Percentiles rank a stretch among this genome's conserved stretches.
phyloP scores from a whole-genome alignment of 2,113 vertebrate genomes.

The Ascaphus truei region DNA sequence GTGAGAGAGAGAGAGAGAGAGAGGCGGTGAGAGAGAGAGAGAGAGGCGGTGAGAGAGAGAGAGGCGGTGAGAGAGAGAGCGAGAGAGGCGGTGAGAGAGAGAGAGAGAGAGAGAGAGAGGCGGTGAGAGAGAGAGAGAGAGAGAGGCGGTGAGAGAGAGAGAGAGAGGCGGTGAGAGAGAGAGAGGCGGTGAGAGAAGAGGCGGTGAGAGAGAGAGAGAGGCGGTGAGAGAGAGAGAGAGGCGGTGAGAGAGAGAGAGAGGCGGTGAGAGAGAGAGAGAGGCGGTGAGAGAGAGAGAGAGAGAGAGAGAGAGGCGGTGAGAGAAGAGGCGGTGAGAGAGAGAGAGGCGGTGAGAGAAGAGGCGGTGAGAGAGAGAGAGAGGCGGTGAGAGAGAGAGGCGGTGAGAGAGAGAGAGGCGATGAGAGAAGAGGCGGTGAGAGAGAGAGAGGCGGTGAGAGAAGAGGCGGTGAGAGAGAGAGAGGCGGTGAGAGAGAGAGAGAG shows the following conservation, averaged over 20 bases:
- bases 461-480: conserved; percentile 90
- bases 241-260: conserved; percentile 74
- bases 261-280: conserved; percentile 73
- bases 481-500: conserved; percentile 73
- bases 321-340: neutral
- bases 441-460: conserved; percentile 37
- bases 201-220: neutral
- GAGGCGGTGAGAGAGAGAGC: neutral
- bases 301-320: too few relatives aligned
- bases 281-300: neutral
- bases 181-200: neutral
- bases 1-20: neutral
- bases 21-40: conserved; percentile 67
- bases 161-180: neutral
- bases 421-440: neutral
- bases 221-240: neutral
- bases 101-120: too few relatives aligned
- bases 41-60: conserved; percentile 79
- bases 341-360: neutral
- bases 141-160: neutral
- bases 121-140: neutral
- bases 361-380: neutral
- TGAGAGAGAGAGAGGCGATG: conserved; percentile 53
- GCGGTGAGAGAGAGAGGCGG: conserved; percentile 87
- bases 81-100: neutral